These are phyloP conservation scores for Galbula dea DNA, from an alignment of 2,113 vertebrate genomes.

Conservation along the genomic window DNA sequence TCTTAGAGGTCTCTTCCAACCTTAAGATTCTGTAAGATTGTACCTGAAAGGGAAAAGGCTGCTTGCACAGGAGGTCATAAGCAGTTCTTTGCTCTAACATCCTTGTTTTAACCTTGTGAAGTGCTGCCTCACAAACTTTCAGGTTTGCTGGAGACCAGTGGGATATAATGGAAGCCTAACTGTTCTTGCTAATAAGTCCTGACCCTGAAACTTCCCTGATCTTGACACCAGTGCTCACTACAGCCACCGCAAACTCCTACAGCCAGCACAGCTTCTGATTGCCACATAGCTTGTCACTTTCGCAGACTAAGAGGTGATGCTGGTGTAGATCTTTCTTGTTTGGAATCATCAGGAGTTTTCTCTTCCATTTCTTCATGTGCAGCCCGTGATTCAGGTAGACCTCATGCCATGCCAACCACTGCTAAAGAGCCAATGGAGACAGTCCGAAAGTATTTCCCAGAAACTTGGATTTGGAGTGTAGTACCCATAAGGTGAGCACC, in stretches of 20 bases:
- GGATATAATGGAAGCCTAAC: neutral
- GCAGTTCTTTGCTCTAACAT: neutral
- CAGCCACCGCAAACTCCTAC: neutral
- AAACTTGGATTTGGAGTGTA: slow-evolving; percentile 77
- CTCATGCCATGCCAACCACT: accelerated
- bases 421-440: slow-evolving; percentile 27
- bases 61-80: neutral
- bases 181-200: neutral
- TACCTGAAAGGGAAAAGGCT: neutral
- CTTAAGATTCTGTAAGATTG: too few species aligned
- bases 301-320: neutral
- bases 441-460: slow-evolving; percentile 73
- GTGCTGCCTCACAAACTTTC: neutral
- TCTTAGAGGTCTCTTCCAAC: too few species aligned
- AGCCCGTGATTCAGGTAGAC: accelerated
- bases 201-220: neutral
- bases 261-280: neutral
- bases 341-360: neutral
- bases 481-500: slow-evolving; percentile 57
- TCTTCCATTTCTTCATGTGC: neutral
- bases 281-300: neutral
- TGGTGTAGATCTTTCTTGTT: neutral
- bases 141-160: neutral
- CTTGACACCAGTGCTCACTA: neutral
- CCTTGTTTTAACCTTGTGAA: neutral